These are phyloP conservation scores for Mesitornis unicolor DNA, from an alignment of 2,113 vertebrate species.

Conservation along the genomic window DNA sequence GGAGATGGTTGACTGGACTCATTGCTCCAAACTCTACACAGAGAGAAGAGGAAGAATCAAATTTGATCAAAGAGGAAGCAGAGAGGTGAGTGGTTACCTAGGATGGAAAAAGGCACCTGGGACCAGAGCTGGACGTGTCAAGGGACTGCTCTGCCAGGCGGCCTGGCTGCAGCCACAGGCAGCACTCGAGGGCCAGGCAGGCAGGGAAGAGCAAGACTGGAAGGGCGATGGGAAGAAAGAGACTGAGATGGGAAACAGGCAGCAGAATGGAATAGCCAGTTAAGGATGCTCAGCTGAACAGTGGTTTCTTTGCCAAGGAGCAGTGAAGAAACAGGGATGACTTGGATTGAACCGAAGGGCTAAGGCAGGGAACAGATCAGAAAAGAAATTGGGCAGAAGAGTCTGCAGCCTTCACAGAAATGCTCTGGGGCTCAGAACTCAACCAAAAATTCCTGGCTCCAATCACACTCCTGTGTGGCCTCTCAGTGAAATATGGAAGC, in stretches of 20 bases:
- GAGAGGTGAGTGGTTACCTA: not conserved
- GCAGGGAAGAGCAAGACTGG: not conserved
- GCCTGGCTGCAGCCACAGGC: accelerated
- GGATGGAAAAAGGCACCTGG: not conserved
- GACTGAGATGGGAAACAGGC: not conserved
- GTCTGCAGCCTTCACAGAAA: not conserved
- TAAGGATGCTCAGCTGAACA: not conserved
- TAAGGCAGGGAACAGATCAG: not conserved
- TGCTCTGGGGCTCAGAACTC: not conserved
- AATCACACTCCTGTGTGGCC: not conserved
- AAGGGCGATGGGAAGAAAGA: not conserved
- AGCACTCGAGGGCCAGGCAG: not conserved
- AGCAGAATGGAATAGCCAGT: not conserved
- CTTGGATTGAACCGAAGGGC: not conserved
- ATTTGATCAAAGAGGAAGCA: not conserved
- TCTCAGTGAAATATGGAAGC: not conserved
- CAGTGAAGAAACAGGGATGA: not conserved
- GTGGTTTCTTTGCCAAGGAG: not conserved
- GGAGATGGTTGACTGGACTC: not conserved
- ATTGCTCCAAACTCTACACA: not conserved
- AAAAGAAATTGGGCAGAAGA: not conserved
- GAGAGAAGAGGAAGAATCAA: not conserved
- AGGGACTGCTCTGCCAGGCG: not conserved
- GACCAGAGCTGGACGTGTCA: accelerated
- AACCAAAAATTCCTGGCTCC: not conserved